phyloP scores from a whole-genome alignment of 1,140 invertebrate genomes.

The Drosophila ohnishii region DNA sequence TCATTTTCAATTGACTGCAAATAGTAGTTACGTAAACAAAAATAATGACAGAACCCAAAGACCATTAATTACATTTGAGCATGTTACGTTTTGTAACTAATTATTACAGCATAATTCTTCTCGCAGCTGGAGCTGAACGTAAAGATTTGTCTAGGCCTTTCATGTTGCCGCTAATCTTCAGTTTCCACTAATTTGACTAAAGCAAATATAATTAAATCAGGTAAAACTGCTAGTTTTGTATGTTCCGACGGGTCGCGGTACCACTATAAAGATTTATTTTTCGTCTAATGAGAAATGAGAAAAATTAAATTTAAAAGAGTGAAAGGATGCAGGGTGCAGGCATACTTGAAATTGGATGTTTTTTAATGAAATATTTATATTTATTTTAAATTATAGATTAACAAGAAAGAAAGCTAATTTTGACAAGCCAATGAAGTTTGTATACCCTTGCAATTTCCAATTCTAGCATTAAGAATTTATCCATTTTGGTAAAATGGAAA shows the following conservation, averaged over 20 bases:
- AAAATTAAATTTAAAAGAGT: slow-evolving; percentile 9
- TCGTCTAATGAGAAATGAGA: slow-evolving; percentile 20
- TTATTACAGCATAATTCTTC: slow-evolving; percentile 75
- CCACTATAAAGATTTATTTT: slow-evolving; percentile 31
- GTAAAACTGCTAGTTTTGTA: slow-evolving; percentile 70
- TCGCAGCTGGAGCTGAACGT: slow-evolving; percentile 57
- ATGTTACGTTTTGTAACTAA: slow-evolving; percentile 55
- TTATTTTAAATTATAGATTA: neutral
- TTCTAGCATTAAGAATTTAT: too few species aligned
- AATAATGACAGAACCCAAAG: slow-evolving; percentile 33
- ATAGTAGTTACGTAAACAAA: slow-evolving; percentile 28
- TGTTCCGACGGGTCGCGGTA: slow-evolving; percentile 32
- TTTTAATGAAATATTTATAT: neutral
- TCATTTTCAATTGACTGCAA: slow-evolving; percentile 11
- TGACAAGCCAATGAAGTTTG: too few species aligned
- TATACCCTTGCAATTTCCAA: too few species aligned
- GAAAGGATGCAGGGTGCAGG: slow-evolving; percentile 14
- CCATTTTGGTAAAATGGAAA: too few species aligned
- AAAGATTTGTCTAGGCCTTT: slow-evolving; percentile 52
- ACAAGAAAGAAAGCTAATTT: too few species aligned
- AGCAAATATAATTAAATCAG: slow-evolving; percentile 78
- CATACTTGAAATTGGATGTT: neutral
- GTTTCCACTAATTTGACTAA: slow-evolving; percentile 70
- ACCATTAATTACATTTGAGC: slow-evolving; percentile 26
- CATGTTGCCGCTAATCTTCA: slow-evolving; percentile 70